These are phyloP conservation scores for Saturnia japonica DNA, from an alignment of 2,888 invertebrate genomes.

Conservation along the genomic window DNA sequence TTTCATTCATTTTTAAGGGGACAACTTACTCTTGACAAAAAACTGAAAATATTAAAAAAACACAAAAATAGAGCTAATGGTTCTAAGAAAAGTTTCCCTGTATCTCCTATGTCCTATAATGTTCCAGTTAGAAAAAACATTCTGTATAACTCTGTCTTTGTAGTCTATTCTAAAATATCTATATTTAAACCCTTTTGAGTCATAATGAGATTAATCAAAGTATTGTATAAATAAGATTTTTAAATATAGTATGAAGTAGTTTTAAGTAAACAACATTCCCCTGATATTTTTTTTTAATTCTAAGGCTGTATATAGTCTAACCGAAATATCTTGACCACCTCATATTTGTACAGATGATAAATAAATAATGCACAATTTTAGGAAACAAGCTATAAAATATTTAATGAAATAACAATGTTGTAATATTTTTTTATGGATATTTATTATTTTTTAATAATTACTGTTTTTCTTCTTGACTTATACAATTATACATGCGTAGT, in stretches of 20 bases:
- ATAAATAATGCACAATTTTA: background rate
- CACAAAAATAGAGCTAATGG: no score
- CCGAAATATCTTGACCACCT: conserved; percentile 23
- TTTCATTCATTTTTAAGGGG: no score
- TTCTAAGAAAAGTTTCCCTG: no score
- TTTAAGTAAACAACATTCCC: conserved; percentile 37
- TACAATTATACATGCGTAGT: no score
- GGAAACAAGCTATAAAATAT: background rate
- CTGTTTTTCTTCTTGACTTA: no score
- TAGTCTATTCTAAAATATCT: background rate
- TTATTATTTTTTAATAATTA: no score
- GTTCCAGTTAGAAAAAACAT: no score
- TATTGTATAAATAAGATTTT: conserved; percentile 6
- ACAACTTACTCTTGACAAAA: no score
- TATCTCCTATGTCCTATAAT: no score
- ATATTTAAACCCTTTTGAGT: background rate
- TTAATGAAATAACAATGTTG: background rate
- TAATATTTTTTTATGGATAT: no score
- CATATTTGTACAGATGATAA: background rate
- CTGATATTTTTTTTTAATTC: conserved; percentile 41
- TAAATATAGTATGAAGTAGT: background rate
- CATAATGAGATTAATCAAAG: conserved; percentile 2
- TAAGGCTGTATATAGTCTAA: conserved; percentile 47
- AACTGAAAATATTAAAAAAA: no score
- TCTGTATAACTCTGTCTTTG: background rate